Percentiles rank a stretch among this genome's conserved stretches.
These are phyloP conservation scores for Orius insidiosus DNA, from an alignment of 1,140 invertebrate genomes.

Conservation along the genomic window DNA sequence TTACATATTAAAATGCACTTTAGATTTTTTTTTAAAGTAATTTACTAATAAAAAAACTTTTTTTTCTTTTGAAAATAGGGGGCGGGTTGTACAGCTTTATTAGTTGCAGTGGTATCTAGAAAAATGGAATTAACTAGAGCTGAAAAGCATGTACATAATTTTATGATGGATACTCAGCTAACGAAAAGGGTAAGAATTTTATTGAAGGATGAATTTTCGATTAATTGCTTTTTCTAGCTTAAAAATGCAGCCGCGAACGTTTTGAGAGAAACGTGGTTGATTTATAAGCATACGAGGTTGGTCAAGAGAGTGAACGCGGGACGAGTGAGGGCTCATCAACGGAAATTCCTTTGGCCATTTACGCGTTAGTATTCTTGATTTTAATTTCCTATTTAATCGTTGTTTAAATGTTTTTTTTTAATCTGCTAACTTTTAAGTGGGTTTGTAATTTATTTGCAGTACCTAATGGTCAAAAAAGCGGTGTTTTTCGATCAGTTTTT, in stretches of 20 bases:
- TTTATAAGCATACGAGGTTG: constrained; percentile 97
- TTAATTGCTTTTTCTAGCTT: constrained; percentile 47
- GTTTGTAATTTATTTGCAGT: too few species aligned
- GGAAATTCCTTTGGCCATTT: constrained; percentile 99
- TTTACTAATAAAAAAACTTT: too few species aligned
- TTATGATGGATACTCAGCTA: constrained; percentile 99
- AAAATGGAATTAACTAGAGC: constrained; percentile 97
- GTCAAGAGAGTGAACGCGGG: constrained; percentile 92
- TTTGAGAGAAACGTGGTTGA: constrained; percentile 97
- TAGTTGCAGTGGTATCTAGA: constrained; percentile 96
- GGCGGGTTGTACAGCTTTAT: constrained; percentile 93
- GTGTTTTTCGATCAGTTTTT: not conserved
- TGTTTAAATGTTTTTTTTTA: constrained; percentile 1
- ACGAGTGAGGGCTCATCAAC: constrained; percentile 90
- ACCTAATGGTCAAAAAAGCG: too few species aligned
- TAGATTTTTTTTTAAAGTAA: too few species aligned
- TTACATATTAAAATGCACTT: too few species aligned
- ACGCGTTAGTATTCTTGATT: constrained; percentile 89
- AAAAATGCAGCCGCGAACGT: constrained; percentile 99
- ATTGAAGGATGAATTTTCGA: not conserved
- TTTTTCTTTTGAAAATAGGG: constrained; percentile 57
- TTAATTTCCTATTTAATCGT: too few species aligned
- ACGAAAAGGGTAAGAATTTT: constrained; percentile 81
- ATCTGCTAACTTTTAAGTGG: not conserved
- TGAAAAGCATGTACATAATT: constrained; percentile 99